A percentile compares a stretch with the other conserved stretches of the same genome.
These are phyloP conservation scores for Euwallacea fornicatus DNA, from an alignment of 1,140 invertebrate species.

Conservation along the genomic window DNA sequence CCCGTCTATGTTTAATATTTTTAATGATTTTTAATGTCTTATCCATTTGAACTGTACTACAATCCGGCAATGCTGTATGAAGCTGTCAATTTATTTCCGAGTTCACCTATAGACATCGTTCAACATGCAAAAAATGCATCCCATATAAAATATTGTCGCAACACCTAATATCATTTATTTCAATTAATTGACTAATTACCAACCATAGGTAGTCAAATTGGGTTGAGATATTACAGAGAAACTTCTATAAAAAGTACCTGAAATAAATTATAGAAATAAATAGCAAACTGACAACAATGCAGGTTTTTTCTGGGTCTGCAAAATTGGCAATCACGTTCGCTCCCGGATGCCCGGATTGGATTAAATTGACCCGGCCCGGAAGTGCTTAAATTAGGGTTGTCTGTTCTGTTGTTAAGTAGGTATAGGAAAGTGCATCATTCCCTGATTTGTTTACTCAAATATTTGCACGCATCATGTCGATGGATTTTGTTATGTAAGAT, in stretches of 20 bases:
- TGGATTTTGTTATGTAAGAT: not conserved
- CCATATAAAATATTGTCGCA: too few species aligned
- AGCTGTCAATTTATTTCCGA: not conserved
- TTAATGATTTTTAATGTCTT: too few species aligned
- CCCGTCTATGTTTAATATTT: too few species aligned
- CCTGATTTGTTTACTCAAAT: not conserved
- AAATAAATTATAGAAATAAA: too few species aligned
- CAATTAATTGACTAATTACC: not conserved
- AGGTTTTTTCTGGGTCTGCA: not conserved
- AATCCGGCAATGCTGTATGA: not conserved
- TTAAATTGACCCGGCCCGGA: constrained; percentile 46
- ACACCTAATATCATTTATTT: not conserved
- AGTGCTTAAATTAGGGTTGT: constrained; percentile 50
- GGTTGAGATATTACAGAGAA: too few species aligned
- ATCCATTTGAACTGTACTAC: not conserved
- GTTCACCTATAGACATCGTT: too few species aligned
- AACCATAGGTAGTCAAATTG: too few species aligned
- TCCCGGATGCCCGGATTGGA: constrained; percentile 50
- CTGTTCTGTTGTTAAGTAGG: constrained; percentile 27
- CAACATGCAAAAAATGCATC: too few species aligned
- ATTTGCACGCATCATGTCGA: not conserved
- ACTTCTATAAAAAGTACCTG: too few species aligned
- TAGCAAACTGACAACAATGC: not conserved
- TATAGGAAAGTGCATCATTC: not conserved
- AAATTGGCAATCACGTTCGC: constrained; percentile 31